A percentile compares a stretch with the other conserved stretches of the same genome.
Evolutionary conservation across 2,888 invertebrate genomes (phyloP).

Genomic region (Drosophila gaucha): DNA sequence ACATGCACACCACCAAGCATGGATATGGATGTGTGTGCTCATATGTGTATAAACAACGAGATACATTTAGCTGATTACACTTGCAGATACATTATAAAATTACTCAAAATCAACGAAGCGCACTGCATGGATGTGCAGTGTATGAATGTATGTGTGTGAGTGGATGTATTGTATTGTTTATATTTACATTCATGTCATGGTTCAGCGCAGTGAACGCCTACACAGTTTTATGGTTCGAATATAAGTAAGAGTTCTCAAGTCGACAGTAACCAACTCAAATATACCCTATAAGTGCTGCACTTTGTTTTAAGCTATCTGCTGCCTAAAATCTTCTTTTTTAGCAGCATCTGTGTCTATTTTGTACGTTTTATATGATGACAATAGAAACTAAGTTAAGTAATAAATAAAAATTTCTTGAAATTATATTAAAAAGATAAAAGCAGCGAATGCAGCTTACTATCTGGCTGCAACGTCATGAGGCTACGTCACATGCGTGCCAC

Average conservation of each 20-base stretch:
- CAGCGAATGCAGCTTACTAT: slow-evolving; percentile 11
- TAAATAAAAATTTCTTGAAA: no score
- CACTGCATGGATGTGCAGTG: slow-evolving; percentile 32
- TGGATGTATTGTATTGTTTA: slow-evolving; percentile 3
- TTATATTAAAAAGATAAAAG: no score
- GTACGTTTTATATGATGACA: no score
- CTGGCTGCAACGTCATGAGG: slow-evolving; percentile 4
- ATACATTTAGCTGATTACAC: slow-evolving; percentile 70
- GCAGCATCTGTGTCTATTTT: no score
- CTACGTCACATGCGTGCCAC: slow-evolving; percentile 16
- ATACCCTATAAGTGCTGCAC: neutral
- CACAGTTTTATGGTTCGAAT: slow-evolving; percentile 17
- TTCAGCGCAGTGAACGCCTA: slow-evolving; percentile 50
- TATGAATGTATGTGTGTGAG: neutral
- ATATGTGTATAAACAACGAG: slow-evolving; percentile 30
- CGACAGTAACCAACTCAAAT: neutral
- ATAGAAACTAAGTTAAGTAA: no score
- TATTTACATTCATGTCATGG: slow-evolving; percentile 62
- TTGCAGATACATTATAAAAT: slow-evolving; percentile 72
- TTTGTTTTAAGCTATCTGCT: neutral
- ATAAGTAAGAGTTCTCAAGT: neutral
- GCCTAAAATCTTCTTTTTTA: no score
- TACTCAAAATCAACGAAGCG: slow-evolving; percentile 72
- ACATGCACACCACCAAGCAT: slow-evolving; percentile 69
- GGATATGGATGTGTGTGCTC: slow-evolving; percentile 15